Conservation (phyloP, 2,113 vertebrate genomes). For the Leptocoma aspasia region DNA sequence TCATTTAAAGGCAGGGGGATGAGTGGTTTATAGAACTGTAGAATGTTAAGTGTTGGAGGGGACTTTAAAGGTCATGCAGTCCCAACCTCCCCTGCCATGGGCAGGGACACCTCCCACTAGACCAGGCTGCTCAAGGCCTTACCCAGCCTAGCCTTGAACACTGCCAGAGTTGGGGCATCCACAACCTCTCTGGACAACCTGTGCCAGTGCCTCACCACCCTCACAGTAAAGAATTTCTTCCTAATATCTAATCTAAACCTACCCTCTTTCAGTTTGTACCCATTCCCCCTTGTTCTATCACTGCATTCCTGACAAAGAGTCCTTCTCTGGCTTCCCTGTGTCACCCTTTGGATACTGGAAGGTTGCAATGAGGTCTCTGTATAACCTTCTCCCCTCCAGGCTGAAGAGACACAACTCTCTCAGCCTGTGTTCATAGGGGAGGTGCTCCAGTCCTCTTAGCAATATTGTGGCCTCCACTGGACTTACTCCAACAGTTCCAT, state of each 20-base stretch:
- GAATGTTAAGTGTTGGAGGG: neutral
- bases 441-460: neutral
- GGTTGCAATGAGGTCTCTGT: neutral
- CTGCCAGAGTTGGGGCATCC: neutral
- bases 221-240: neutral
- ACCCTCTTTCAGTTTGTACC: neutral
- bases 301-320: neutral
- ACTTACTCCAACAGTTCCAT: neutral
- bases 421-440: neutral
- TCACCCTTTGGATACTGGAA: neutral
- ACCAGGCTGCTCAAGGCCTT: neutral
- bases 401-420: neutral
- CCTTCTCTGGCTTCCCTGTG: neutral
- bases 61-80: neutral
- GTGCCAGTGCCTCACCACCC: neutral
- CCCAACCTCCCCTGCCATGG: neutral
- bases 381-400: neutral
- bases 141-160: neutral
- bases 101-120: neutral
- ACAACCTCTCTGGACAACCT: fast-evolving
- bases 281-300: neutral
- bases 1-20: neutral
- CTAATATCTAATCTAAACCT: neutral
- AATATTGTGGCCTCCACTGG: neutral
- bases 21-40: neutral